Base-by-base conservation (phyloP, 2,113 vertebrate genomes). In the Hystrix cristata region DNA sequence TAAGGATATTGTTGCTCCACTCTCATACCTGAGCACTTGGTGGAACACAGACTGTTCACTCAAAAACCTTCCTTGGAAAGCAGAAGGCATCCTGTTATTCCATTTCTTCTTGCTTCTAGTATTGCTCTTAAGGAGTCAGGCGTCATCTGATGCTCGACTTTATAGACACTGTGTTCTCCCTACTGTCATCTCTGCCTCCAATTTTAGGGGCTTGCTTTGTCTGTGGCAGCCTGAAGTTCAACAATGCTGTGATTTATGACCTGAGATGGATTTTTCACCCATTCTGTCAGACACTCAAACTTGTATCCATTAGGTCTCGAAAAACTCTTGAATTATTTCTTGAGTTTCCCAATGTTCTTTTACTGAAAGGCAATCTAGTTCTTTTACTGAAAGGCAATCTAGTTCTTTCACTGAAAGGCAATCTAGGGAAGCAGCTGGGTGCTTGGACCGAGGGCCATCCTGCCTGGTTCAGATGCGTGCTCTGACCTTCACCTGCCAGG, bases 401-500 rank as follows among this genome's bases (percentile, higher is more conserved):
- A 38, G 29, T 6, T 46, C 4, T 84, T 94, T 71, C 55, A n/a
- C 55, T 5, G 19, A 93, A 21, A 57, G 7, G 71, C 53, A 84
- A 6, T 9, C 34, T 62, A 6, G 4, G 10, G 4, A 1, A 31
- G 14, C 16, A 5, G 2, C 27, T 25, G 65, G 19, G 51, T 12
- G 4, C 38, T 67, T 43, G 15, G 27, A 11, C 21, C 2, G 43
- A 7, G 79, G 13, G 6, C 25, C 38, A 9, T 4, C 4, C 25
- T 23, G 74, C 48, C 13, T 1, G 2, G 7, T 57, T 51, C 38
- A 7, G 27, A 64, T 55, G 14, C 27, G 29, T 0, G 1, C 7
- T 59, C 48, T 87, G 25, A 43, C 10, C 2, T 51, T 65, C 31
- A 25, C 2, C 7, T 15, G n/a, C 48, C 34, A 59, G 34, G 11